Percentiles rank a stretch among this genome's conserved stretches.
phyloP scores from a whole-genome alignment of 2,888 invertebrate genomes.

The Oxyteleia sp. region DNA sequence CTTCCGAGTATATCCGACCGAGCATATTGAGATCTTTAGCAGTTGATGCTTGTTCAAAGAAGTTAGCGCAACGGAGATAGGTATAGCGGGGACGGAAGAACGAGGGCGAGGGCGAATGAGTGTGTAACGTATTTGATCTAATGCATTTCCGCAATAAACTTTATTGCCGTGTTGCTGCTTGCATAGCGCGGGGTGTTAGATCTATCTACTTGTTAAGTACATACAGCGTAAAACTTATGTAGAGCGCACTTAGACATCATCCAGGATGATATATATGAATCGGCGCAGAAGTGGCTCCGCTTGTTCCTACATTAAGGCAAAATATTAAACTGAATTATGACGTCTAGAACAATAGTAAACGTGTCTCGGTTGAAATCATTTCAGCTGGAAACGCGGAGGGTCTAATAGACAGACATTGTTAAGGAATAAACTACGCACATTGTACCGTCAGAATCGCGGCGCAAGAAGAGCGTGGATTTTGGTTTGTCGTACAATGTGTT shows the following conservation, averaged over 20 bases:
- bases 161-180: constrained; percentile 84
- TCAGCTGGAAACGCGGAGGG: no score
- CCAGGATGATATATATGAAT: constrained; percentile 11
- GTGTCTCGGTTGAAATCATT: no score
- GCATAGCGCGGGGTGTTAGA: constrained; percentile 74
- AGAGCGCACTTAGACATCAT: constrained; percentile 34
- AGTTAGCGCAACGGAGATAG: constrained; percentile 58
- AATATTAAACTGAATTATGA: constrained; percentile 4
- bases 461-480: neutral
- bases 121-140: constrained; percentile 85
- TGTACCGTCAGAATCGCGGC: neutral
- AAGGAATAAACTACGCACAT: no score
- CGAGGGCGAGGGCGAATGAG: constrained; percentile 65
- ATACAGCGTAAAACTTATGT: constrained; percentile 42
- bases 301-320: no score
- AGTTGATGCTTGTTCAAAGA: constrained; percentile 67
- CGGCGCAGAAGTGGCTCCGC: no score
- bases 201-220: constrained; percentile 68
- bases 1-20: no score
- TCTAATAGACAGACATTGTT: no score
- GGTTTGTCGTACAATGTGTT: constrained; percentile 20
- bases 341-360: neutral
- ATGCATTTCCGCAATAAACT: constrained; percentile 86
- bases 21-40: constrained; percentile 82
- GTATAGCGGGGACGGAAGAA: constrained; percentile 27